Percentiles rank a stretch among this genome's conserved stretches.
Evolutionary conservation across 2,797 vertebrate species (phyloP).

Genomic region (Sphenodon punctatus): DNA sequence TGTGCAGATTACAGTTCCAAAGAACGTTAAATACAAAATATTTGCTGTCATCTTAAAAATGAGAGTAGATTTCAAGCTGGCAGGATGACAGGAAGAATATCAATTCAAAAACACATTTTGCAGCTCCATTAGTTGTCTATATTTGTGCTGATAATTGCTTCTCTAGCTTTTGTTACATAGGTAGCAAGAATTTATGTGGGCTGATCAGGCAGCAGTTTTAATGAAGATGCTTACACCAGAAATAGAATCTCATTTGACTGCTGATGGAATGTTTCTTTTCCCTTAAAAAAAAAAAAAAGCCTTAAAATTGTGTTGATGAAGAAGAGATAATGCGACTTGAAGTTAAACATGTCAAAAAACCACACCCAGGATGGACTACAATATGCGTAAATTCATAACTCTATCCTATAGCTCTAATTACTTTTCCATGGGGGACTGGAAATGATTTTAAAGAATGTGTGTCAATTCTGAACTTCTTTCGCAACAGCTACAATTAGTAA

Average conservation of each 20-base stretch:
- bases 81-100: background rate
- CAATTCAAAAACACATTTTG: background rate
- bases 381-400: background rate
- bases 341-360: background rate
- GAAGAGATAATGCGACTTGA: background rate
- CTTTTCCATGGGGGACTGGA: background rate
- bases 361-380: background rate
- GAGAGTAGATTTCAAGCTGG: background rate
- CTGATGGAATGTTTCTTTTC: background rate
- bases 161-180: background rate
- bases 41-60: conserved; percentile 2
- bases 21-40: background rate
- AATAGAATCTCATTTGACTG: background rate
- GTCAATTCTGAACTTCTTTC: background rate
- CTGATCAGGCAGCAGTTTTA: background rate
- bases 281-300: background rate
- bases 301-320: background rate
- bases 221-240: background rate
- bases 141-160: background rate
- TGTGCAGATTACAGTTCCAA: background rate
- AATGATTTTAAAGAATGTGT: background rate
- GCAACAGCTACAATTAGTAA: background rate
- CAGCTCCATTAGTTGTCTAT: background rate
- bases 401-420: background rate
- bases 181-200: background rate